phyloP scores from a whole-genome alignment of 2,797 vertebrate genomes.

The Falco rusticolus region DNA sequence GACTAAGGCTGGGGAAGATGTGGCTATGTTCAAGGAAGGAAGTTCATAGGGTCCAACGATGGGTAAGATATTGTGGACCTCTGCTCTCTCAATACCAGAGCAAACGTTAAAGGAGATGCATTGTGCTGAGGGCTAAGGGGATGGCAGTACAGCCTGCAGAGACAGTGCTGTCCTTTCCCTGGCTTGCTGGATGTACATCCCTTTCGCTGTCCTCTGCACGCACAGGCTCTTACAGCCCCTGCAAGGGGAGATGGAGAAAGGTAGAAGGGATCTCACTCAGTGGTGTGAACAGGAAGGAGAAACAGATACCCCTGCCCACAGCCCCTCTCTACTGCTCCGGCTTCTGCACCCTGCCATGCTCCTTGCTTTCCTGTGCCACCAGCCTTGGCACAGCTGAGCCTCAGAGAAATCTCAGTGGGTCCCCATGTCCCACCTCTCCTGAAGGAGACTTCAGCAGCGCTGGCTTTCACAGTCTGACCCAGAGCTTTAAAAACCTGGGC shows the following conservation, averaged over 20 bases:
- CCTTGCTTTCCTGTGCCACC: background rate
- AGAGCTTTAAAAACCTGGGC: conserved; percentile 8
- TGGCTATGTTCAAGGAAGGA: conserved; percentile 8
- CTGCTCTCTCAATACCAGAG: background rate
- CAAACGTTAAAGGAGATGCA: background rate
- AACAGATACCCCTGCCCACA: background rate
- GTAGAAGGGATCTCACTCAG: background rate
- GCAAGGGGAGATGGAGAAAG: background rate
- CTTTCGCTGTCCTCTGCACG: background rate
- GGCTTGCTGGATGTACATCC: background rate
- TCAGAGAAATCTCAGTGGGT: background rate
- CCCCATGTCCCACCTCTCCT: background rate
- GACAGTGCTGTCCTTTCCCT: background rate
- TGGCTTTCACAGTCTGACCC: conserved; percentile 1
- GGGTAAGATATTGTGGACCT: background rate
- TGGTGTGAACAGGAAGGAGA: background rate
- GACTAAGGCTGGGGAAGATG: conserved; percentile 45
- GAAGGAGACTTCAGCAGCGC: background rate
- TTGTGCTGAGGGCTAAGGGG: background rate
- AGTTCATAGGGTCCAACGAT: background rate
- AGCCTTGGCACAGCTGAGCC: background rate
- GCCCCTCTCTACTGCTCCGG: background rate
- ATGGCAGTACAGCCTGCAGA: rapidly evolving
- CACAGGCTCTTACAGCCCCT: background rate
- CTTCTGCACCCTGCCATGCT: rapidly evolving